phyloP scores from a whole-genome alignment of 2,797 vertebrate genomes.

The Pelobates cultripes region DNA sequence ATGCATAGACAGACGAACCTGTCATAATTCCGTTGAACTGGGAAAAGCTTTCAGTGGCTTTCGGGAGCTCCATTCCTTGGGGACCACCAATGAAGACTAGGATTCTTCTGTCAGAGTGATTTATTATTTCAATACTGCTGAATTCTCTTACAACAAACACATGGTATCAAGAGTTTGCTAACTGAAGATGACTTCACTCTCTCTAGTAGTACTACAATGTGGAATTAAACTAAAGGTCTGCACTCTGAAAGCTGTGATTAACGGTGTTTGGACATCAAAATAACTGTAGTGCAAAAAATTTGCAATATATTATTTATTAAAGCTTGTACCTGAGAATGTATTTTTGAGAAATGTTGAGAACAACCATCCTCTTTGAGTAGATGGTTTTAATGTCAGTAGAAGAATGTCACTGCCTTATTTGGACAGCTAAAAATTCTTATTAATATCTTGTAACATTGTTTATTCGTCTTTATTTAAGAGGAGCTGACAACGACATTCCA shows the following conservation, averaged over 20 bases:
- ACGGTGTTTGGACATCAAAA: neutral
- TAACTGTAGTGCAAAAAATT: too few species aligned
- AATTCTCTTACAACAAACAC: neutral
- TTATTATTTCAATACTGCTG: conserved; percentile 2
- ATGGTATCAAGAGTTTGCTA: neutral
- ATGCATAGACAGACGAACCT: neutral
- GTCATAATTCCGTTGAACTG: neutral
- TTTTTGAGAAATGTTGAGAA: too few species aligned
- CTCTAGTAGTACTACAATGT: neutral
- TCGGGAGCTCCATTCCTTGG: neutral
- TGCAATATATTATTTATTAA: too few species aligned
- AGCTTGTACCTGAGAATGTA: too few species aligned
- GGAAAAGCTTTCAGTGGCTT: neutral
- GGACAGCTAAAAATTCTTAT: too few species aligned
- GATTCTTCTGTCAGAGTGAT: neutral
- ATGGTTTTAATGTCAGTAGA: too few species aligned
- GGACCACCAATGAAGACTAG: neutral
- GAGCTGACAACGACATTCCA: too few species aligned
- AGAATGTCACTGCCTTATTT: too few species aligned
- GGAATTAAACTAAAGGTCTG: neutral
- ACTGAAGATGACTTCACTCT: neutral
- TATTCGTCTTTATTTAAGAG: too few species aligned
- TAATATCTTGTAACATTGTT: too few species aligned
- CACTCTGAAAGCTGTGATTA: neutral
- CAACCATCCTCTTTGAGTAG: too few species aligned